phyloP scores from a whole-genome alignment of 1,140 invertebrate species.

The Cheumatopsyche charites region DNA sequence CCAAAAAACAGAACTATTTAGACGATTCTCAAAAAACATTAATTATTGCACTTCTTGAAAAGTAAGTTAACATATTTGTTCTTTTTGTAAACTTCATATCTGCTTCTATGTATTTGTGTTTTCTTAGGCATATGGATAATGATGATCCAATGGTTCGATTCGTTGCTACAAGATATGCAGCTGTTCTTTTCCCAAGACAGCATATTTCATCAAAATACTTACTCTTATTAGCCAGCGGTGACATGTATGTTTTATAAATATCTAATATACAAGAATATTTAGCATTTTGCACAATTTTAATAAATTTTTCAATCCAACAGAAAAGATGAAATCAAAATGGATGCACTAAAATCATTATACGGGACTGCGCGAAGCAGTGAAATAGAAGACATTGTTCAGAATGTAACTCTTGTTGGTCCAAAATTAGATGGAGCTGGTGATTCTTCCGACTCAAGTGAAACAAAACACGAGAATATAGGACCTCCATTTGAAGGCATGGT shows the following conservation, averaged over 20 bases:
- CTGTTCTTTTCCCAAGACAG: slow-evolving; percentile 78
- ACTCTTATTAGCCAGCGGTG: slow-evolving; percentile 82
- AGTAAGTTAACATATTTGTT: slow-evolving; percentile 50
- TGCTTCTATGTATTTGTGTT: slow-evolving; percentile 34
- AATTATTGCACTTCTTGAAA: slow-evolving; percentile 57
- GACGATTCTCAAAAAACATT: slow-evolving; percentile 56
- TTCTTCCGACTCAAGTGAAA: slow-evolving; percentile 47
- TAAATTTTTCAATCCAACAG: slow-evolving; percentile 55
- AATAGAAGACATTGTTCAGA: slow-evolving; percentile 60
- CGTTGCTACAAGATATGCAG: slow-evolving; percentile 82
- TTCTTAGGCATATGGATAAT: slow-evolving; percentile 65
- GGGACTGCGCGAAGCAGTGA: slow-evolving; percentile 63
- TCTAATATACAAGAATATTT: background rate
- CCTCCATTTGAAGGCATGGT: slow-evolving; percentile 70
- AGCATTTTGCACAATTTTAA: slow-evolving; percentile 1
- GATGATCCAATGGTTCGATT: slow-evolving; percentile 76
- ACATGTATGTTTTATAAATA: slow-evolving; percentile 72
- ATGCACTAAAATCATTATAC: slow-evolving; percentile 75
- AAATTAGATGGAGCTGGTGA: slow-evolving; percentile 32
- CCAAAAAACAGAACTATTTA: slow-evolving; percentile 50
- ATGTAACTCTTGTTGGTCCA: slow-evolving; percentile 48
- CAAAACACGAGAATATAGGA: slow-evolving; percentile 47
- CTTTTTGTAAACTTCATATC: background rate
- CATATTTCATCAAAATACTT: slow-evolving; percentile 84
- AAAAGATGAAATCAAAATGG: slow-evolving; percentile 77